Evolutionary conservation across 2,797 vertebrate genomes (phyloP), one percentile per base, ranked within the genome.

Genomic region (Luscinia megarhynchos): DNA sequence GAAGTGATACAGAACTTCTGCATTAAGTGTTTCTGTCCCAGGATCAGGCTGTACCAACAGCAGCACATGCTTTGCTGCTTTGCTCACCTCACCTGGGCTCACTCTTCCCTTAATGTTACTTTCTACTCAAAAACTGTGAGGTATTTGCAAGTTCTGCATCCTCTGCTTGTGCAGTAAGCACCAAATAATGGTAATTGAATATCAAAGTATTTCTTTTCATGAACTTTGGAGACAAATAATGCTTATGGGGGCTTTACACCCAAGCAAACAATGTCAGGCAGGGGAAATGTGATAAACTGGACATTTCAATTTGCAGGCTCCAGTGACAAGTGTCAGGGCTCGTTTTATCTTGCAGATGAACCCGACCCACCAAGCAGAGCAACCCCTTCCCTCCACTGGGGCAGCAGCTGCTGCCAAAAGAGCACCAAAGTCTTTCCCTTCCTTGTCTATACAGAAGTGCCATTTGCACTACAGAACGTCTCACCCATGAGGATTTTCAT

Each of bases 391-490:
- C 75, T 54, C 41, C 81, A 32, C 75, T 20, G n/a, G 34, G 54
- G 26, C 88, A 92, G 90, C 86, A 89, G 75, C 54, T 41, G 62
- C 78, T 75, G 87, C 43, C 58, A 78, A 67, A 87, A 94, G 84
- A 87, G 62, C 92, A 94, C 26, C 61, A 21, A 90, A 84, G 55
- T 27, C 48, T 67, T 83, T 91, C 54, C 26, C 62, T 77, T 72
- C 62, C 68, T 64, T 41, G 48, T 72, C 87, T 68, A 11, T 9
- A 15, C 4, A 45, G 57, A 85, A 78, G 62, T 81, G 89, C 55
- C 93, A 91, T 90, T 93, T 92, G 73, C 79, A 86, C 87, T 45
- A 61, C 43, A 85, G 92, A 95, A 95, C 84, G 89, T 91, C 59
- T 93, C 85, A 81, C 82, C 92, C 92, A 43, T 6, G 87, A 79